Conservation (phyloP, 2,797 vertebrate species). For the Artibeus jamaicensis region DNA sequence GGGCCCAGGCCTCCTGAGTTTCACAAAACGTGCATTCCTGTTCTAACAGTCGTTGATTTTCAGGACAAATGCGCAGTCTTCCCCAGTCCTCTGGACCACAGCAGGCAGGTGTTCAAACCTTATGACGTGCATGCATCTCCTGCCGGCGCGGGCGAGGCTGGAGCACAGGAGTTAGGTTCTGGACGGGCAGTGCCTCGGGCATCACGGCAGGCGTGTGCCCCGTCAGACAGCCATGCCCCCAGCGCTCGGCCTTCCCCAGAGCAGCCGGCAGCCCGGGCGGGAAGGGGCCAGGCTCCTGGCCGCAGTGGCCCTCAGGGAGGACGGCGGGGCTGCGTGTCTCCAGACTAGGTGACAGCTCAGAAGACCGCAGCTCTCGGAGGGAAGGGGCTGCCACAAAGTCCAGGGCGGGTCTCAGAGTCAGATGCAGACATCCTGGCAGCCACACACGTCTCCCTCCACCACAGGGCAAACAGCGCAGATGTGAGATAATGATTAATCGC, state of each 20-base stretch:
- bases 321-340: not conserved
- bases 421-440: not conserved
- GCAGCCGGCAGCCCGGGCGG: not conserved
- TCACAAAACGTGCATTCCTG: not conserved
- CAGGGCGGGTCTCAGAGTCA: not conserved
- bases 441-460: not conserved
- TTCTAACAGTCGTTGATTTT: not conserved
- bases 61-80: not conserved
- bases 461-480: not conserved
- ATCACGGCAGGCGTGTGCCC: not conserved
- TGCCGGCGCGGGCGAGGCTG: fast-evolving
- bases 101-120: not conserved
- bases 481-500: not conserved
- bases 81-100: fast-evolving
- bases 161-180: not conserved
- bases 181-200: not conserved
- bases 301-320: not conserved
- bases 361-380: fast-evolving
- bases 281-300: not conserved
- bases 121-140: not conserved
- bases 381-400: not conserved
- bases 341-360: fast-evolving
- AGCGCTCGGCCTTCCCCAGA: not conserved
- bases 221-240: not conserved
- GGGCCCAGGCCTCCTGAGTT: not conserved